These are phyloP conservation scores for Tuta absoluta DNA, from an alignment of 2,888 invertebrate genomes.

Conservation along the genomic window DNA sequence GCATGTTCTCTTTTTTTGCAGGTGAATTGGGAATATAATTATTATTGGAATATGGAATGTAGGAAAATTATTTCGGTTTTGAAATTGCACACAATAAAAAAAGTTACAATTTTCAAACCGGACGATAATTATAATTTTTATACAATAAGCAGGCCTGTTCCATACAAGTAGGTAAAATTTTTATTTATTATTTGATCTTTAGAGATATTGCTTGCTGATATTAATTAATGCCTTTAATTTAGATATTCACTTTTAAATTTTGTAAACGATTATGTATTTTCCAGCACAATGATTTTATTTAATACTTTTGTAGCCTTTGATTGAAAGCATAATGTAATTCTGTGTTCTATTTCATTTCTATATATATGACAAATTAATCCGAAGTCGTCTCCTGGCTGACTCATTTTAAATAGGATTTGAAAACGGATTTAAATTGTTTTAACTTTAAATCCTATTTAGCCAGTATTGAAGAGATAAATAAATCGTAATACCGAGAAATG, in stretches of 20 bases:
- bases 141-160: background rate
- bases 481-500: background rate
- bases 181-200: too few species aligned
- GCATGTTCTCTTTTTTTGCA: conserved; percentile 1
- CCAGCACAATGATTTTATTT: background rate
- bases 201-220: too few species aligned
- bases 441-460: too few species aligned
- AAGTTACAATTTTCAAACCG: background rate
- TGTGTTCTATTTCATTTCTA: background rate
- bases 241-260: too few species aligned
- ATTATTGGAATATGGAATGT: conserved; percentile 34
- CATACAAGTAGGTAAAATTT: too few species aligned
- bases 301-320: background rate
- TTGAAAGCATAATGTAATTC: background rate
- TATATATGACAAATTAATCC: background rate
- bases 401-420: too few species aligned
- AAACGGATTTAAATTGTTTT: too few species aligned
- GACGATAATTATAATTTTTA: background rate
- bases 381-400: background rate
- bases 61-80: conserved; percentile 41
- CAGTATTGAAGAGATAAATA: background rate
- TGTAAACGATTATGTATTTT: too few species aligned
- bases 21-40: conserved; percentile 17
- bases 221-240: too few species aligned
- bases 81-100: conserved; percentile 64